Conservation (phyloP, 2,113 vertebrate species). For the Danio rerio region DNA sequence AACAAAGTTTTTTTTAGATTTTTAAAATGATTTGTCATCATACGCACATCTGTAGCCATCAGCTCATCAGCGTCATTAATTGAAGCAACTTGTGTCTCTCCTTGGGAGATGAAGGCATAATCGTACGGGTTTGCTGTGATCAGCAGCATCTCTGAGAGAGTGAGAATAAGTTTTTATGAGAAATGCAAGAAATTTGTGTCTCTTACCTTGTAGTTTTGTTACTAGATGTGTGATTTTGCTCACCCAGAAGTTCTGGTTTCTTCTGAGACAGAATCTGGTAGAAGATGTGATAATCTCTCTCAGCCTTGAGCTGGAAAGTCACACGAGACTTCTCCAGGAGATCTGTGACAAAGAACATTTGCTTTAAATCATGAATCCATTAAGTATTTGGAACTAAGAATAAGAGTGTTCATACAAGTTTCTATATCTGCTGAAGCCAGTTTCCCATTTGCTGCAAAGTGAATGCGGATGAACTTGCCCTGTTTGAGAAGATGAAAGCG, state of each 20-base stretch:
- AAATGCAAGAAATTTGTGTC: neutral
- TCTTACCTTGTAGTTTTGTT: constrained; percentile 72
- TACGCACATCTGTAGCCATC: constrained; percentile 53
- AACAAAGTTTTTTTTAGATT: too few species aligned
- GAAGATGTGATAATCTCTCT: constrained; percentile 94
- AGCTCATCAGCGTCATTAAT: constrained; percentile 62
- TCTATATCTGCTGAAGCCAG: constrained; percentile 70
- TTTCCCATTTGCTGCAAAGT: constrained; percentile 84
- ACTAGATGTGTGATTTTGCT: constrained; percentile 80
- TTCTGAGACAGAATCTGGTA: constrained; percentile 91
- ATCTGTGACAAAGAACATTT: neutral
- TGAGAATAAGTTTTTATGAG: neutral
- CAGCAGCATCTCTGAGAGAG: constrained; percentile 69
- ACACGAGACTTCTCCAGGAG: constrained; percentile 88
- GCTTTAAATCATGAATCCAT: too few species aligned
- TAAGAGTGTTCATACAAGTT: constrained; percentile 62
- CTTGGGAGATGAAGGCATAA: constrained; percentile 73
- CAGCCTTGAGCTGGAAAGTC: constrained; percentile 89
- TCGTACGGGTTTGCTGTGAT: constrained; percentile 74
- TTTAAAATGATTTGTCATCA: neutral
- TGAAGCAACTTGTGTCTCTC: constrained; percentile 72
- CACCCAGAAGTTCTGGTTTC: constrained; percentile 89
- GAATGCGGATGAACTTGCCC: constrained; percentile 87
- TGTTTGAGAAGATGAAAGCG: constrained; percentile 46
- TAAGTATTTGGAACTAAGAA: neutral